Percentiles rank a stretch among this genome's conserved stretches.
phyloP scores from a whole-genome alignment of 2,888 invertebrate genomes.

The Pollenia griseotomentosa region DNA sequence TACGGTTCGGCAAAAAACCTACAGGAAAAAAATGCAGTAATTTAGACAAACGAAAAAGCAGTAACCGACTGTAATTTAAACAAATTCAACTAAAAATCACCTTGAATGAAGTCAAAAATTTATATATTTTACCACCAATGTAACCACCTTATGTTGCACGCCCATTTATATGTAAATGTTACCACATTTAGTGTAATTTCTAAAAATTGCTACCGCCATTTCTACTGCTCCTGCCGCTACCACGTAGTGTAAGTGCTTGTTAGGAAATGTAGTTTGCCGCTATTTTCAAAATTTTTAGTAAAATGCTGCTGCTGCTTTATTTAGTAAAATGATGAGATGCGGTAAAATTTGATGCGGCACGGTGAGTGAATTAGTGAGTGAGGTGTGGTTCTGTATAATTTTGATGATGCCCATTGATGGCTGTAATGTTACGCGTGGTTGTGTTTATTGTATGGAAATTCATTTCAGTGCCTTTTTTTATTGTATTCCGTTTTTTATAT shows the following conservation, averaged over 20 bases:
- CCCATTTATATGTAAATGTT: slow-evolving; percentile 82
- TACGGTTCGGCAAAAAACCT: slow-evolving; percentile 32
- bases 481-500: slow-evolving; percentile 52
- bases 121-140: slow-evolving; percentile 51
- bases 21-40: slow-evolving; percentile 46
- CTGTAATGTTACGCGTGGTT: slow-evolving; percentile 70
- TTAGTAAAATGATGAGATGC: slow-evolving; percentile 30
- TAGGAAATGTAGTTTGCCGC: slow-evolving; percentile 41
- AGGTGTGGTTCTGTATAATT: slow-evolving; percentile 49
- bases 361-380: no score
- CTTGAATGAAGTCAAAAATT: slow-evolving; percentile 41
- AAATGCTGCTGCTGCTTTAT: slow-evolving; percentile 12
- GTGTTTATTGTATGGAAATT: slow-evolving; percentile 66
- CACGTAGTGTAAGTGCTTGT: slow-evolving; percentile 3
- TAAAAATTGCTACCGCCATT: slow-evolving; percentile 45
- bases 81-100: slow-evolving; percentile 67
- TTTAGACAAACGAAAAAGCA: slow-evolving; percentile 44
- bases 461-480: slow-evolving; percentile 52
- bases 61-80: slow-evolving; percentile 57
- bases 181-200: slow-evolving; percentile 62
- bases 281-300: slow-evolving; percentile 19
- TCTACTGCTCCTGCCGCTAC: not conserved
- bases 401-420: slow-evolving; percentile 69
- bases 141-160: slow-evolving; percentile 79
- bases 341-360: slow-evolving; percentile 6